Percentiles rank a stretch among this genome's conserved stretches.
Conservation (phyloP, 1,140 invertebrate species). For the Branchinecta lynchi region DNA sequence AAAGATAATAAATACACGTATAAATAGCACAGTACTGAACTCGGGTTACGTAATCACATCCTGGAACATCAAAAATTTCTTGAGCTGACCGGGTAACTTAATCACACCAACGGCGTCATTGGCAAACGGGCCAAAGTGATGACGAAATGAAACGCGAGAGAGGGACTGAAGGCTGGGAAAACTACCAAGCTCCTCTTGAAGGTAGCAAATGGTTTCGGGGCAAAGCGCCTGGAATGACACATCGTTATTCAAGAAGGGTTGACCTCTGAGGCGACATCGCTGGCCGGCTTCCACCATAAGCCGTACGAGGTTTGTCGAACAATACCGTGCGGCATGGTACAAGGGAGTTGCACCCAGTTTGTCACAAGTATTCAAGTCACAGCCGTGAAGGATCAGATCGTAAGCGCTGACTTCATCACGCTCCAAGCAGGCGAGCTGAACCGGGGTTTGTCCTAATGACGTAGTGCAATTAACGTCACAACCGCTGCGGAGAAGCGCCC, state of each 20-base stretch:
- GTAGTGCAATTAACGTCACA: slow-evolving; percentile 15
- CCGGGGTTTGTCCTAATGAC: slow-evolving; percentile 19
- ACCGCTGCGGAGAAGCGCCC: slow-evolving; percentile 1
- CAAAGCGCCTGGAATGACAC: not conserved
- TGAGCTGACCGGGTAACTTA: not conserved
- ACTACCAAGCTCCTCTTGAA: not conserved
- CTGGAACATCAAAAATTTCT: not conserved
- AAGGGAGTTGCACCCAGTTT: slow-evolving; percentile 18
- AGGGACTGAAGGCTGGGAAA: not conserved
- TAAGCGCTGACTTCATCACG: slow-evolving; percentile 15
- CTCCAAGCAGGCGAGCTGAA: slow-evolving; percentile 18
- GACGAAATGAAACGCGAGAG: not conserved
- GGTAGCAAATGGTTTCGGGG: not conserved
- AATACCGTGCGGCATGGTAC: slow-evolving; percentile 19
- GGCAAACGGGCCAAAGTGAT: not conserved
- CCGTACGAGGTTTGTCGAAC: slow-evolving; percentile 13
- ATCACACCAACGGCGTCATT: not conserved
- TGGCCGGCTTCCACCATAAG: slow-evolving; percentile 16
- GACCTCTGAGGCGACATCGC: not conserved
- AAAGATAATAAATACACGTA: too few relatives aligned
- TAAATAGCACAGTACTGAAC: not conserved
- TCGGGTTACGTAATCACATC: not conserved
- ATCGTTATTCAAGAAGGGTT: not conserved
- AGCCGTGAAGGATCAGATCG: slow-evolving; percentile 14
- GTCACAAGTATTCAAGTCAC: slow-evolving; percentile 15